phyloP scores from a whole-genome alignment of 1,140 invertebrate species.

The Neotoxoptera formosana region DNA sequence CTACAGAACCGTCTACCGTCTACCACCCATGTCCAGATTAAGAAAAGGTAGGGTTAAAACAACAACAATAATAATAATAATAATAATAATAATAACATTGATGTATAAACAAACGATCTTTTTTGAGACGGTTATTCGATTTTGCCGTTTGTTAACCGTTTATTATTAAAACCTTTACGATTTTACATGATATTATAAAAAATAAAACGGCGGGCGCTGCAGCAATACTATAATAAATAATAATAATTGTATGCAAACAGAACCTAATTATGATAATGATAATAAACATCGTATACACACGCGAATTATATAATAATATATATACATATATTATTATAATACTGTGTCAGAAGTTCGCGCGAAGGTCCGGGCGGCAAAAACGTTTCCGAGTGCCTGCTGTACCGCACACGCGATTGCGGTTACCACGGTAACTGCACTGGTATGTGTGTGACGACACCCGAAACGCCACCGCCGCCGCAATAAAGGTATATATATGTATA shows the following conservation, averaged over 20 bases:
- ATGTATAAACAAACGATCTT: neutral
- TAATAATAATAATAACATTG: neutral
- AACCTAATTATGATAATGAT: neutral
- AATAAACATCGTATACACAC: neutral
- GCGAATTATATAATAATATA: neutral
- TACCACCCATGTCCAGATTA: neutral
- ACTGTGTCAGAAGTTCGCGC: neutral
- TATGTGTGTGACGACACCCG: neutral
- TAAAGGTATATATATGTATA: neutral
- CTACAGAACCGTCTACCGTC: neutral
- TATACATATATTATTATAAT: neutral
- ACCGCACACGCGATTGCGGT: conserved; percentile 3
- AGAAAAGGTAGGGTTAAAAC: neutral
- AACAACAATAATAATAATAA: too few relatives aligned
- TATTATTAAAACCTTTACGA: neutral
- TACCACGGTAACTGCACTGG: conserved; percentile 31
- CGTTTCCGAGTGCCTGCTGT: neutral
- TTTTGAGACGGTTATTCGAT: neutral
- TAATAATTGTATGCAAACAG: neutral
- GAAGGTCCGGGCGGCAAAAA: neutral
- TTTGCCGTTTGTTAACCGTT: neutral
- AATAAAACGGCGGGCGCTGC: neutral
- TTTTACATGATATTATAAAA: neutral
- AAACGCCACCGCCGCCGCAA: neutral
- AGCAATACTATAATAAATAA: neutral